A percentile compares a stretch with the other conserved stretches of the same genome.
Evolutionary conservation across 1,140 invertebrate species (phyloP).

Genomic region (Neodiprion fabricii): DNA sequence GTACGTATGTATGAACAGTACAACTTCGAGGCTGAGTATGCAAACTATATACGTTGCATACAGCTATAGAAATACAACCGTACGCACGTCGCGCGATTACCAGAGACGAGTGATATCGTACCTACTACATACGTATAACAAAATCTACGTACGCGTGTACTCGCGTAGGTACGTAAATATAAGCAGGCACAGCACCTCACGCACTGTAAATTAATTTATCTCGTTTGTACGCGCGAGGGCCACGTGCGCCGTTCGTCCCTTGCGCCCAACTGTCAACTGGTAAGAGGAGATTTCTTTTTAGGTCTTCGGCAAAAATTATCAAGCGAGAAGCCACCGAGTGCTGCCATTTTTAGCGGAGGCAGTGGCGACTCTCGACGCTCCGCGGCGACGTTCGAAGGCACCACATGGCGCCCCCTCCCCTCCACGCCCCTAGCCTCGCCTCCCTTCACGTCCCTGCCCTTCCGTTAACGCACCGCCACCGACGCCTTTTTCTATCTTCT

Average conservation of each 20-base stretch:
- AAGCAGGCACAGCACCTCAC: not conserved
- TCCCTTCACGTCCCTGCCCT: conserved; percentile 13
- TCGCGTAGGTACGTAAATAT: not conserved
- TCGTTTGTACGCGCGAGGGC: conserved; percentile 25
- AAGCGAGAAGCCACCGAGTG: conserved; percentile 49
- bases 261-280: conserved; percentile 57
- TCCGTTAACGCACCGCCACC: conserved; percentile 10
- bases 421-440: conserved; percentile 1
- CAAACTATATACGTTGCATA: no score
- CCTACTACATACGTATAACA: no score
- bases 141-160: not conserved
- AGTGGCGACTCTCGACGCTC: conserved; percentile 31
- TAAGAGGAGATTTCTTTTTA: conserved; percentile 56
- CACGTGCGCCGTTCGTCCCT: conserved; percentile 12
- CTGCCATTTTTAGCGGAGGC: conserved; percentile 62
- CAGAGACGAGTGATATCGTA: no score
- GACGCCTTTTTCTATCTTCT: not conserved
- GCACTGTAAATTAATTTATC: not conserved
- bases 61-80: no score
- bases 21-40: no score
- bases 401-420: conserved; percentile 2
- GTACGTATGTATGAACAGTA: no score
- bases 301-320: conserved; percentile 59
- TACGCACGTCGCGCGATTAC: no score
- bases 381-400: conserved; percentile 16